Evolutionary conservation across 2,113 vertebrate genomes (phyloP).

Genomic region (Cynopterus brachyotis): DNA sequence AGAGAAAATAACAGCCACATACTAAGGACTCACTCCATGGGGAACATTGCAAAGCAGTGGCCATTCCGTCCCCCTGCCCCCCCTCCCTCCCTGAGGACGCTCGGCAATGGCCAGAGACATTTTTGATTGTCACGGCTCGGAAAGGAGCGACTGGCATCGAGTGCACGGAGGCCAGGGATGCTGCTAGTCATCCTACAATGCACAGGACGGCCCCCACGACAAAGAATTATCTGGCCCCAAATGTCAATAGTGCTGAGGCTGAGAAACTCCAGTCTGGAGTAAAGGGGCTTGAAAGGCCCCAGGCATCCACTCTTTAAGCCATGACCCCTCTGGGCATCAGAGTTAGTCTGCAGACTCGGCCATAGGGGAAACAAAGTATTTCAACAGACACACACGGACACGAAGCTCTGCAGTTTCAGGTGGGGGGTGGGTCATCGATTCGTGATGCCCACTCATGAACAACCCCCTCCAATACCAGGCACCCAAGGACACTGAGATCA

Average conservation of each 20-base stretch:
- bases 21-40: not conserved
- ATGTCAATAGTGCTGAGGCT: not conserved
- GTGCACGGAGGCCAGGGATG: not conserved
- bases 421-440: not conserved
- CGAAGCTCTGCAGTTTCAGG: not conserved
- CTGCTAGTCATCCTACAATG: not conserved
- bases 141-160: not conserved
- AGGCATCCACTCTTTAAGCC: not conserved
- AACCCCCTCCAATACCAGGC: not conserved
- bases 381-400: not conserved
- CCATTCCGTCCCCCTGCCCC: not conserved
- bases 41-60: not conserved
- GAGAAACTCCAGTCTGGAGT: not conserved
- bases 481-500: not conserved
- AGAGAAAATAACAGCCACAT: fast-evolving
- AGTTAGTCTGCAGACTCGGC: too few species aligned
- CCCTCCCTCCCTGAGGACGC: not conserved
- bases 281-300: not conserved
- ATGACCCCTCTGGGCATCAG: not conserved
- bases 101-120: not conserved
- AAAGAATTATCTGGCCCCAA: not conserved
- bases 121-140: not conserved
- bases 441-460: not conserved
- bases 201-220: not conserved
- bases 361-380: not conserved